A percentile compares a stretch with the other conserved stretches of the same genome.
Conservation (phyloP, 2,113 vertebrate genomes). For the Cryptomyrus ogoouensis region DNA sequence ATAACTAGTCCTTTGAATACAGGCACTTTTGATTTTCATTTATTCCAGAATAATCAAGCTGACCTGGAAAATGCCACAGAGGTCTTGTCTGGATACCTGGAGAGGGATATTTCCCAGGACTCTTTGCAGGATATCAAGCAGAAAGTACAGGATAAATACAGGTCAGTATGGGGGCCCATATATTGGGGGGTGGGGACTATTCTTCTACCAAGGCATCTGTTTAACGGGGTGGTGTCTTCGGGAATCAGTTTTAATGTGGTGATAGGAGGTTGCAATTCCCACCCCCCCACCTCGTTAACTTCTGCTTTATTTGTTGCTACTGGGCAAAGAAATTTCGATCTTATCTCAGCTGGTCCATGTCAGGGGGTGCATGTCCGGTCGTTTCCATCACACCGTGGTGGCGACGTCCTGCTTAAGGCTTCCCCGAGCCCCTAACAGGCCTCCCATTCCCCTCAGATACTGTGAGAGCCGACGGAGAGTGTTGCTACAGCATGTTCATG, state of each 20-base stretch:
- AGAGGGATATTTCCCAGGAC: constrained; percentile 98
- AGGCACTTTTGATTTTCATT: background rate
- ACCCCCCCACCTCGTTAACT: background rate
- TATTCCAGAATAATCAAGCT: constrained; percentile 91
- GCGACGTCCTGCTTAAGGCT: background rate
- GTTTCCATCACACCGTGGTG: background rate
- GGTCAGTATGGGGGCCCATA: constrained; percentile 57
- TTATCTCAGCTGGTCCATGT: background rate
- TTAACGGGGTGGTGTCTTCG: background rate
- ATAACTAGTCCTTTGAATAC: background rate
- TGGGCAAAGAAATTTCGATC: background rate
- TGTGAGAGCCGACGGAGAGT: constrained; percentile 98
- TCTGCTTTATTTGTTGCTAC: background rate
- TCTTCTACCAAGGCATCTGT: background rate
- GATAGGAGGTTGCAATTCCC: too few relatives aligned
- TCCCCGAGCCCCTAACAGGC: background rate
- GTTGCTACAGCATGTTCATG: constrained; percentile 97
- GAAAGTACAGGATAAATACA: constrained; percentile 99
- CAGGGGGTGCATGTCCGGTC: background rate
- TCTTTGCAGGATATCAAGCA: constrained; percentile 99
- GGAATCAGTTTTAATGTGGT: background rate
- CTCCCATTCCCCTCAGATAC: constrained; percentile 71
- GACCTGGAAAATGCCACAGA: constrained; percentile 99
- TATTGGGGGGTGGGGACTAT: background rate
- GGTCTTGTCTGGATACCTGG: constrained; percentile 97